Conservation (phyloP, 2,888 invertebrate genomes). For the Eristalis pertinax region DNA sequence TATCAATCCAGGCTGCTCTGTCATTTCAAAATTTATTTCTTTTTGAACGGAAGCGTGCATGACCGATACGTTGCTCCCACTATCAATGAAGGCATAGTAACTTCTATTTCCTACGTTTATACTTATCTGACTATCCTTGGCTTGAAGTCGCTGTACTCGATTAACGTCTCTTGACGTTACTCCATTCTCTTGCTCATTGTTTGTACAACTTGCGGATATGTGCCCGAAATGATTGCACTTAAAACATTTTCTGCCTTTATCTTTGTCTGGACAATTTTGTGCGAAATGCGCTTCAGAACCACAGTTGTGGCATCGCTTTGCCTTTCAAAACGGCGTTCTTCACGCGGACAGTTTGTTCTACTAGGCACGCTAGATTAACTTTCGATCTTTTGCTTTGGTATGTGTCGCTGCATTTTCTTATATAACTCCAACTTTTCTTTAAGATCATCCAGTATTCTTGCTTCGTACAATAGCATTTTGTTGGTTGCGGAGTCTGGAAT, state of each 20-base stretch:
- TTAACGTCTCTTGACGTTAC: too few species aligned
- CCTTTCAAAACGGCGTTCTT: neutral
- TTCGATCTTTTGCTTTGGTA: conserved; percentile 1
- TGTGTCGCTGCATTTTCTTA: neutral
- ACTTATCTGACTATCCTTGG: neutral
- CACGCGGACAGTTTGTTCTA: neutral
- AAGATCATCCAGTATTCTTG: neutral
- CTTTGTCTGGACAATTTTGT: too few species aligned
- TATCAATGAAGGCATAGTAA: conserved; percentile 3
- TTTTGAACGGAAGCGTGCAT: too few species aligned
- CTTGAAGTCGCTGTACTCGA: too few species aligned
- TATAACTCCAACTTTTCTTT: too few species aligned
- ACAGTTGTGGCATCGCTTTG: neutral
- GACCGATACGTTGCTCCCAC: neutral
- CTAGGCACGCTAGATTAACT: neutral
- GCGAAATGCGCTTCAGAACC: neutral
- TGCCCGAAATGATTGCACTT: too few species aligned
- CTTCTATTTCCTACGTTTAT: neutral
- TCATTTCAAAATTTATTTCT: too few species aligned
- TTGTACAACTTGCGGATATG: too few species aligned
- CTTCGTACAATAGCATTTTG: conserved; percentile 14
- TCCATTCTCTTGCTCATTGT: too few species aligned
- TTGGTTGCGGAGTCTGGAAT: conserved; percentile 1
- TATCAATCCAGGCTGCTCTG: conserved; percentile 1
- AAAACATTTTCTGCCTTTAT: too few species aligned